Conservation (phyloP, 2,888 invertebrate genomes). For the Brachyptera putata region DNA sequence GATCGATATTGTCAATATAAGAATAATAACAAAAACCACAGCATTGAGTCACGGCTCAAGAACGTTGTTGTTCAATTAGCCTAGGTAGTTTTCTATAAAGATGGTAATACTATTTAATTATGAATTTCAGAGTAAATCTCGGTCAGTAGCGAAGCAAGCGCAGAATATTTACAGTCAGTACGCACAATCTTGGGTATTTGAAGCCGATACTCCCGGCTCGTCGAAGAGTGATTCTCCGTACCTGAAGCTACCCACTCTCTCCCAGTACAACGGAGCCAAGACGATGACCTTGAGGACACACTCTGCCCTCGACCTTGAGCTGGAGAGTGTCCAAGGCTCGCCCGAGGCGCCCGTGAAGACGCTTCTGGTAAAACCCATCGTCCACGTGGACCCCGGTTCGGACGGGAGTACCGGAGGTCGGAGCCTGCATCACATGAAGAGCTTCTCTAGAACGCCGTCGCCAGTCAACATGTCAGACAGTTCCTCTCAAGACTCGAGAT, state of each 20-base stretch:
- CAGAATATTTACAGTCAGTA: slow-evolving; percentile 45
- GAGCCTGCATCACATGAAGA: slow-evolving; percentile 49
- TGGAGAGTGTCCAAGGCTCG: slow-evolving; percentile 27
- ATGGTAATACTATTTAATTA: too few species aligned
- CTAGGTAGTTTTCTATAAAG: too few species aligned
- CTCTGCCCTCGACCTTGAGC: slow-evolving; percentile 32
- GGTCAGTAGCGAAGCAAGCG: slow-evolving; percentile 31
- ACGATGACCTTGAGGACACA: slow-evolving; percentile 19
- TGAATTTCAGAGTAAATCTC: slow-evolving; percentile 29
- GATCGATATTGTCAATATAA: too few species aligned
- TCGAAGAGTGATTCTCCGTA: slow-evolving; percentile 38
- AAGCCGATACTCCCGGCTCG: slow-evolving; percentile 39
- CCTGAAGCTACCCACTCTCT: slow-evolving; percentile 29
- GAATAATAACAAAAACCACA: too few species aligned
- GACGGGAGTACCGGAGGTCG: slow-evolving; percentile 47
- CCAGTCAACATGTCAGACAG: slow-evolving; percentile 42
- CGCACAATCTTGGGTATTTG: slow-evolving; percentile 52
- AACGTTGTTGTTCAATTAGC: too few species aligned
- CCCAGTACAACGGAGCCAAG: slow-evolving; percentile 24
- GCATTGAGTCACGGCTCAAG: too few species aligned
- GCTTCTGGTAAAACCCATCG: slow-evolving; percentile 45
- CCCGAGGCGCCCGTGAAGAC: slow-evolving; percentile 19
- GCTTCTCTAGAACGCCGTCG: slow-evolving; percentile 50
- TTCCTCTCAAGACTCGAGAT: slow-evolving; percentile 45
- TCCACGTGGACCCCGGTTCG: slow-evolving; percentile 47